phyloP scores from a whole-genome alignment of 2,113 vertebrate genomes.

The Monarcha castaneiventris region DNA sequence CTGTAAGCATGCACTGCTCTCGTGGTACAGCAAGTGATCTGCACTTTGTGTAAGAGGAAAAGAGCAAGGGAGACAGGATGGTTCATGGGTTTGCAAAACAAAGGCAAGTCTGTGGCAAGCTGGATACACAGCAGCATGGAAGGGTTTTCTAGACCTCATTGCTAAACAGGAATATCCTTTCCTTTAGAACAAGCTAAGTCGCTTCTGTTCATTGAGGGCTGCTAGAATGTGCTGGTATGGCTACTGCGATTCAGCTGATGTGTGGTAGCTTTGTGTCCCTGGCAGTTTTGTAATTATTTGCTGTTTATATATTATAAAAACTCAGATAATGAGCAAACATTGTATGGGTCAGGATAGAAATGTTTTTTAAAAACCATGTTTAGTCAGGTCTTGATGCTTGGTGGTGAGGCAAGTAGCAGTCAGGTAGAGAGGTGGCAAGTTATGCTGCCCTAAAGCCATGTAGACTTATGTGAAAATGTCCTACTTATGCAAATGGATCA shows the following conservation, averaged over 20 bases:
- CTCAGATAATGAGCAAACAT: not conserved
- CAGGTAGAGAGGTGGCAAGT: not conserved
- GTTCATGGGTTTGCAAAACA: not conserved
- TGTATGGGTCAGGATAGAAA: not conserved
- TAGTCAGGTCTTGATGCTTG: not conserved
- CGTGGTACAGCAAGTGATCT: not conserved
- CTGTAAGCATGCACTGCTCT: not conserved
- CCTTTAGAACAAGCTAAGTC: not conserved
- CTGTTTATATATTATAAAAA: not conserved
- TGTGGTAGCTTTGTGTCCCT: not conserved
- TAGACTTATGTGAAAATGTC: conserved; percentile 33
- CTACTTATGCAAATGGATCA: conserved; percentile 54
- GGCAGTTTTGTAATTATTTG: not conserved
- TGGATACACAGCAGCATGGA: not conserved
- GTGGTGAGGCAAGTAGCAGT: not conserved
- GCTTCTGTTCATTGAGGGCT: not conserved
- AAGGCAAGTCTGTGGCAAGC: not conserved
- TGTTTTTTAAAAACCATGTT: not conserved
- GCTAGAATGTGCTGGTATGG: not conserved
- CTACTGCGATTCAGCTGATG: not conserved
- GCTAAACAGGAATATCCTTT: not conserved
- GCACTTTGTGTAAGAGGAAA: not conserved
- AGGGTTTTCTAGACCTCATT: not conserved
- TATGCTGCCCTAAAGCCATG: not conserved
- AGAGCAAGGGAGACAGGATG: not conserved